Percentiles rank a stretch among this genome's conserved stretches.
phyloP scores from a whole-genome alignment of 1,140 invertebrate genomes.

The Lordiphosa stackelbergi region DNA sequence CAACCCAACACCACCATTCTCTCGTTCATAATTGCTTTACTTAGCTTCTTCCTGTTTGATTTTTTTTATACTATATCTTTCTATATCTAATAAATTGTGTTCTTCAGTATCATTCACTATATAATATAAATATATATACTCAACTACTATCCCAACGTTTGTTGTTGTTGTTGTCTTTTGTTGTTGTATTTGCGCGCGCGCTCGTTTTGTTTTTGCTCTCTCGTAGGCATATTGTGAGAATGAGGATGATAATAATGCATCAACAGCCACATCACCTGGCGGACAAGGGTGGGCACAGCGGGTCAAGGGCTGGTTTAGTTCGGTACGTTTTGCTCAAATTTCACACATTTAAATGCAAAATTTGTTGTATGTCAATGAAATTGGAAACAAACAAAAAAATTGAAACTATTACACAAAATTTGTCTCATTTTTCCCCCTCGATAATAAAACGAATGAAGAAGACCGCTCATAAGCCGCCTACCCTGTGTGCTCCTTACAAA shows the following conservation, averaged over 20 bases:
- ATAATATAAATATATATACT: too few relatives aligned
- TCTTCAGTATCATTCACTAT: too few relatives aligned
- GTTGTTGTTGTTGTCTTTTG: slow-evolving; percentile 54
- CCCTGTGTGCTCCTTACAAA: slow-evolving; percentile 71
- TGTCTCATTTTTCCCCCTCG: slow-evolving; percentile 27
- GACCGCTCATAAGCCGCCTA: slow-evolving; percentile 76
- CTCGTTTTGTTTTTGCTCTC: slow-evolving; percentile 59
- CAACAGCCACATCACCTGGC: slow-evolving; percentile 79
- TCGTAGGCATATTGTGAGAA: slow-evolving; percentile 76
- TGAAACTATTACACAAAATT: slow-evolving; percentile 23
- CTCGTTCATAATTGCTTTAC: too few relatives aligned
- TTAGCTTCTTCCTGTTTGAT: too few relatives aligned
- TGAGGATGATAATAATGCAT: slow-evolving; percentile 76
- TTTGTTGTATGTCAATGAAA: slow-evolving; percentile 56
- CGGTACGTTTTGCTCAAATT: slow-evolving; percentile 79
- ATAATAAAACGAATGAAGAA: slow-evolving; percentile 73
- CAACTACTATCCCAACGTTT: too few relatives aligned
- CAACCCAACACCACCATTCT: too few relatives aligned
- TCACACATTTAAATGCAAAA: slow-evolving; percentile 44
- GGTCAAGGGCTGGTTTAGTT: slow-evolving; percentile 83
- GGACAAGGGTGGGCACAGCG: slow-evolving; percentile 83
- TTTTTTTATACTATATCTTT: too few relatives aligned
- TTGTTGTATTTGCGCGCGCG: slow-evolving; percentile 46
- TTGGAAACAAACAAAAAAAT: slow-evolving; percentile 43
- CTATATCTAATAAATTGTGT: too few relatives aligned